Evolutionary conservation across 2,113 vertebrate genomes (phyloP), one percentile per base, ranked within the genome.

Genomic region (Fregetta grallaria): DNA sequence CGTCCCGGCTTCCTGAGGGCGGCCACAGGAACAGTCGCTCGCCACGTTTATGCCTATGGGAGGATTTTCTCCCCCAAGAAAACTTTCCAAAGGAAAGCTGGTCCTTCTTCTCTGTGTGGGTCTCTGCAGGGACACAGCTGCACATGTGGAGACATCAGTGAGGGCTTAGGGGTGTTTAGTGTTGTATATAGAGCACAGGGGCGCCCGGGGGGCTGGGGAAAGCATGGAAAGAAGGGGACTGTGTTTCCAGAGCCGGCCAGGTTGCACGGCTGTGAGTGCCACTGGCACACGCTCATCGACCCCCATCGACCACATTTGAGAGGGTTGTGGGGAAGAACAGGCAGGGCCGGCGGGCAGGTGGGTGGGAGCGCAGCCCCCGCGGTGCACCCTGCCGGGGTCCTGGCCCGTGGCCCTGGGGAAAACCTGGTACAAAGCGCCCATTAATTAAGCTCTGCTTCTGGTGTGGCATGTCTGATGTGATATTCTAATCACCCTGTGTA

Each of bases 151-250:
- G 56, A 11, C 29, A 47, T 10, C 29, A 13, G 67, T 2, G 36
- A 36, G 40, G 34, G 19, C 19, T 71, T 15, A 30, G 59, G n/a
- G 16, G 11, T 15, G 50, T 25, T 38, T 18, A 58, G 20, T 0
- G 3, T 0, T 32, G 22, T 11, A 5, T 2, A 0, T 5, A 6
- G 8, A 40, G 32, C 3, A 32, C 17, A 40, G 38, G 38, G 38
- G 38, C 8, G 38, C 25, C 32, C 1, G 6, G n/a, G 19, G 26
- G 6, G 47, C 62, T 71, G 86, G 15, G 49, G 50, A 36, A 52
- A 52, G 42, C 18, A 3, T 0, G 8, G 67, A 13, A 30, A 9
- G 23, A 38, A 36, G 40, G 30, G 2, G n/a, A 3, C 21, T 6
- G 1, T 26, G 27, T 20, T 42, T 53, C 26, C 36, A 34, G 40